A percentile compares a stretch with the other conserved stretches of the same genome.
phyloP scores from a whole-genome alignment of 2,797 vertebrate genomes.

The Neostethus bicornis region DNA sequence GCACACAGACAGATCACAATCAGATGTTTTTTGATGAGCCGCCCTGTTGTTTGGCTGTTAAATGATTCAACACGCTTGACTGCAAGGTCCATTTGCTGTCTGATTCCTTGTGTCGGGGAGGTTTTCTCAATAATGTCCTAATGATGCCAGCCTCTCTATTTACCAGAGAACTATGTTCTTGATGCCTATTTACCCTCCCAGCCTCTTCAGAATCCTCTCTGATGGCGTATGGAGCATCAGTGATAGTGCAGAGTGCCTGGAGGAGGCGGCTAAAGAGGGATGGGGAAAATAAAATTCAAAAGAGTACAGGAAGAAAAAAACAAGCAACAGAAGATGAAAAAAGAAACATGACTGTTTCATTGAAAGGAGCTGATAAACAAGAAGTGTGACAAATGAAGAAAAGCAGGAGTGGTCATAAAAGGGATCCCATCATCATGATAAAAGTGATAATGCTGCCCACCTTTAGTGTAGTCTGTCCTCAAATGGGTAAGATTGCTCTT shows the following conservation, averaged over 20 bases:
- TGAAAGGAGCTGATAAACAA: conserved; percentile 42
- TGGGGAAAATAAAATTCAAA: conserved; percentile 51
- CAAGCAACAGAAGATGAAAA: conserved; percentile 21
- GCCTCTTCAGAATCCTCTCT: conserved; percentile 56
- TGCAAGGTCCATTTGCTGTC: conserved; percentile 63
- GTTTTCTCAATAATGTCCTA: conserved; percentile 57
- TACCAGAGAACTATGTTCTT: conserved; percentile 37
- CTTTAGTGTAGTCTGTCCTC: conserved; percentile 27
- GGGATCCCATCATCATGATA: conserved; percentile 30
- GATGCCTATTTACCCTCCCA: conserved; percentile 64
- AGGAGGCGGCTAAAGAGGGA: conserved; percentile 51
- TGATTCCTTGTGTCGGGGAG: conserved; percentile 56
- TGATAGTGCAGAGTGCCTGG: conserved; percentile 44
- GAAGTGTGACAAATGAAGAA: conserved; percentile 40
- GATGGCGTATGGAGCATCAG: conserved; percentile 46
- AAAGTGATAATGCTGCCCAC: conserved; percentile 35
- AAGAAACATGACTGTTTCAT: conserved; percentile 24
- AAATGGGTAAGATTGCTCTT: conserved; percentile 34
- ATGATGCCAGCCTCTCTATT: conserved; percentile 27
- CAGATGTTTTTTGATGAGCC: conserved; percentile 31
- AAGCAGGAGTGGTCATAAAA: conserved; percentile 21
- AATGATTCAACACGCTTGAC: conserved; percentile 63
- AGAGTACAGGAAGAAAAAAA: conserved; percentile 34
- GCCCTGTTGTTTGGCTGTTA: conserved; percentile 46
- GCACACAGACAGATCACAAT: conserved; percentile 19